Conservation (phyloP, 2,797 vertebrate species). For the Malacoctenus gilli region DNA sequence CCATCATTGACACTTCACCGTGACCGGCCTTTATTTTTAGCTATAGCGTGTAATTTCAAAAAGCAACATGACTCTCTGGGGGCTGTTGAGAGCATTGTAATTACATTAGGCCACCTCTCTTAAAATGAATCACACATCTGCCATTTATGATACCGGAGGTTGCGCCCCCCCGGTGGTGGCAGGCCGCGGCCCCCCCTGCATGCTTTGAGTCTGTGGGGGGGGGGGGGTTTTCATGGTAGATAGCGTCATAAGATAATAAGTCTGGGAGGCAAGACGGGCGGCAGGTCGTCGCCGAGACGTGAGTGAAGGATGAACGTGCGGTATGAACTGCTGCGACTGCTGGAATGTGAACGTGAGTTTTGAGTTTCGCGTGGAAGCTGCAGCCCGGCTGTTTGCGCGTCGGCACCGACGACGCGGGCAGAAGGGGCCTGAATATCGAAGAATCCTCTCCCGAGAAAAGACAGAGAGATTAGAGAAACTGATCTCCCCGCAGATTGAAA, state of each 20-base stretch:
- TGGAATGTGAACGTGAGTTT: conserved; percentile 58
- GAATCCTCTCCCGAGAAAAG: conserved; percentile 33
- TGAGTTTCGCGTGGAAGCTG: conserved; percentile 58
- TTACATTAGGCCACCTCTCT: conserved; percentile 44
- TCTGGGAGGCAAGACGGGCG: conserved; percentile 35
- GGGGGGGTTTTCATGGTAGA: conserved; percentile 40
- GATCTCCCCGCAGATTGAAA: conserved; percentile 40
- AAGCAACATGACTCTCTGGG: conserved; percentile 35
- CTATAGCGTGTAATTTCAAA: conserved; percentile 27
- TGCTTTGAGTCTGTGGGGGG: conserved; percentile 45
- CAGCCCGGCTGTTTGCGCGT: conserved; percentile 37
- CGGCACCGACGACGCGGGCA: conserved; percentile 26
- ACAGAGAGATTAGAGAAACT: conserved; percentile 41
- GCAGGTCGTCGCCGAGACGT: conserved; percentile 25
- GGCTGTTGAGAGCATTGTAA: conserved; percentile 29
- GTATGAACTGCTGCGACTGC: conserved; percentile 24
- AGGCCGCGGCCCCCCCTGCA: conserved; percentile 42
- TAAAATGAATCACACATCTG: conserved; percentile 61
- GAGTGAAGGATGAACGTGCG: conserved; percentile 44
- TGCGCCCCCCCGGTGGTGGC: conserved; percentile 23
- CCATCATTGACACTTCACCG: conserved; percentile 32
- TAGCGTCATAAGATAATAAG: conserved; percentile 40
- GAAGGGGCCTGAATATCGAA: conserved; percentile 41
- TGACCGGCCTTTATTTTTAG: conserved; percentile 54
- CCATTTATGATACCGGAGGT: conserved; percentile 40